Base-by-base conservation (phyloP, 2,113 vertebrate species). In the Datnioides undecimradiatus region DNA sequence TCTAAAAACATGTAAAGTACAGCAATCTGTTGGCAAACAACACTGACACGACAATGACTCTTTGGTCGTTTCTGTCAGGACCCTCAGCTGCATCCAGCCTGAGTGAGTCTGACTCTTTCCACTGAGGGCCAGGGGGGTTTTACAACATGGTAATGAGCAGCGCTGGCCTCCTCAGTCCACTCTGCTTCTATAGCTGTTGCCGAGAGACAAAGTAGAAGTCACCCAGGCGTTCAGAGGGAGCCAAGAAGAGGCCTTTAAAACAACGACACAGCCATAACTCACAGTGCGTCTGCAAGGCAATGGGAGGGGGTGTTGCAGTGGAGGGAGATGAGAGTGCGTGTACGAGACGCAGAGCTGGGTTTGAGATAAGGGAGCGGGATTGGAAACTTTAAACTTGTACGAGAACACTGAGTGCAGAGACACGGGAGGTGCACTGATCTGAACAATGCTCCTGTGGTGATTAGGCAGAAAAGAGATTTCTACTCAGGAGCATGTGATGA, bases 131-230 rank as follows among this genome's bases (percentile, higher is more conserved):
- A 17, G 66, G 1, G 66, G 1, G 70, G 71, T 76, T 93, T 93
- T 90, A 91, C 79, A 83, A 91, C 89, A 93, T 92, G 91, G 43
- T 91, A 94, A 94, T 93, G 87, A 93, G 89, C 83, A 58, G 59
- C 10, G 38, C 65, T 3, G 76, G 82, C 76, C 76, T 89, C 83
- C 62, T 79, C 58, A 85, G 87, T 86, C 85, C 75, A 78, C 69
- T 84, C 46, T 25, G 54, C 77, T 85, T 85, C 69, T 76, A 51
- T 70, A 8, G 40, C 83, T 88, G 93, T 94, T 94, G 93, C 93
- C 82, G 84, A 87, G 93, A 93, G 89, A 95, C 93, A 91, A 78
- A 87, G 88, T 65, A 85, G 83, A 88, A 93, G 92, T 88, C 90
- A 91, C 79, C 80, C 83, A 70, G 88, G 85, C 85, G 46, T 48